Conservation (phyloP, 2,797 vertebrate species). For the Crenichthys baileyi region DNA sequence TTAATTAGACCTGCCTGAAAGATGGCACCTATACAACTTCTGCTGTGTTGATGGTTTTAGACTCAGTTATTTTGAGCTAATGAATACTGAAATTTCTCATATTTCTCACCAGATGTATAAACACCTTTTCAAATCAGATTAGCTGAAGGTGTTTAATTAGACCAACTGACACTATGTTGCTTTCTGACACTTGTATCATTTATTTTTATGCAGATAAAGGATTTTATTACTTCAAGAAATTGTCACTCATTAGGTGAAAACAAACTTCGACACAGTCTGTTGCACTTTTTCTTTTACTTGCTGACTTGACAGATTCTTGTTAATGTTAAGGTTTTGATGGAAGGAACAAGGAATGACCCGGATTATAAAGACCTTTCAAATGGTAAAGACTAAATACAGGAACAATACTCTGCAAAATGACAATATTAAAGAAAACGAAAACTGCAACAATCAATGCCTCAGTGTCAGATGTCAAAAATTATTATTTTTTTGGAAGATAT, state of each 20-base stretch:
- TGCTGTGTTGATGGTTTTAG: conserved; percentile 14
- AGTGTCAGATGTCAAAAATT: background rate
- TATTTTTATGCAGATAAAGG: background rate
- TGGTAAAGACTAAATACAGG: background rate
- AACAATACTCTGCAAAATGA: conserved; percentile 8
- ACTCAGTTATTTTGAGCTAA: conserved; percentile 32
- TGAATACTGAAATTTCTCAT: conserved; percentile 28
- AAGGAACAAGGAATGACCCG: background rate
- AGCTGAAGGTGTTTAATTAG: conserved; percentile 48
- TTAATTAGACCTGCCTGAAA: background rate
- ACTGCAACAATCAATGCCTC: background rate
- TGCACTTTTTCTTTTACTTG: background rate
- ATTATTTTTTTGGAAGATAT: background rate
- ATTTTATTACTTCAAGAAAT: background rate
- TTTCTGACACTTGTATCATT: conserved; percentile 17
- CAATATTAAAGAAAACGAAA: background rate
- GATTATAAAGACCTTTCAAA: conserved; percentile 1
- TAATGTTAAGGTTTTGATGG: background rate
- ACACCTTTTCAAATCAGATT: conserved; percentile 30
- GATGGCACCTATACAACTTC: conserved; percentile 19
- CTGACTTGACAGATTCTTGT: background rate
- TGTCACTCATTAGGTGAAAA: conserved; percentile 4
- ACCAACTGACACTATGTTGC: background rate
- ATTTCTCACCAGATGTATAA: conserved; percentile 27
- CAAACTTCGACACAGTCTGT: background rate